A percentile compares a stretch with the other conserved stretches of the same genome.
These are phyloP conservation scores for Chrysomela aeneicollis DNA, from an alignment of 2,888 invertebrate genomes.

Conservation along the genomic window DNA sequence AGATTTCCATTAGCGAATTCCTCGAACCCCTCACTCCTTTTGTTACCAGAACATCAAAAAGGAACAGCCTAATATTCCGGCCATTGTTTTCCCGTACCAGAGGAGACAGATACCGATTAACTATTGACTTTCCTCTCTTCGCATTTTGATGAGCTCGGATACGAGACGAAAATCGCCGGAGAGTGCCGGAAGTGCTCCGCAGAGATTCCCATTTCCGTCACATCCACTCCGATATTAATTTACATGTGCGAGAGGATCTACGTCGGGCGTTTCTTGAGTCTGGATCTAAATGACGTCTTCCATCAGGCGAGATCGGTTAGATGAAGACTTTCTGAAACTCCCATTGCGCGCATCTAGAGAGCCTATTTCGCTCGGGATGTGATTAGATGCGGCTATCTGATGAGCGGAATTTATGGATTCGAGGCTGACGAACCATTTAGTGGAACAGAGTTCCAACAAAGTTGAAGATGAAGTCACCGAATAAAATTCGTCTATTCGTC, in stretches of 20 bases:
- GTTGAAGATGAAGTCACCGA: too few species aligned
- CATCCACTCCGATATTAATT: conserved; percentile 40
- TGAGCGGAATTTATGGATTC: not conserved
- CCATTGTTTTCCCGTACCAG: conserved; percentile 17
- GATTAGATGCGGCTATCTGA: not conserved
- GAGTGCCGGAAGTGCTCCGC: conserved; percentile 25
- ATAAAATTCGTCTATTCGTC: too few species aligned
- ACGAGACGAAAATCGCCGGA: conserved; percentile 23
- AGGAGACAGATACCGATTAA: conserved; percentile 18
- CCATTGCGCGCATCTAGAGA: not conserved
- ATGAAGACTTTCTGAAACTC: not conserved
- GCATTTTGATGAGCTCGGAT: conserved; percentile 28
- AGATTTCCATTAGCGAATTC: not conserved
- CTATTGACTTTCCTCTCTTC: conserved; percentile 10
- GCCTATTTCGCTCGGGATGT: not conserved
- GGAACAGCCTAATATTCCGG: conserved; percentile 18
- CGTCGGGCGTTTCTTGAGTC: not conserved
- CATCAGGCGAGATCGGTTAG: not conserved
- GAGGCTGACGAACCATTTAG: not conserved
- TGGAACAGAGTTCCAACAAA: too few species aligned
- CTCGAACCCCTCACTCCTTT: not conserved
- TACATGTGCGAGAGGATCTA: conserved; percentile 40
- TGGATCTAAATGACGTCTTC: not conserved
- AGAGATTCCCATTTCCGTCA: conserved; percentile 34
- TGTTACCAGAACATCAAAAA: conserved; percentile 7